Percentiles rank a stretch among this genome's conserved stretches.
phyloP scores from a whole-genome alignment of 2,113 vertebrate species.

The Microcebus tavaratra region DNA sequence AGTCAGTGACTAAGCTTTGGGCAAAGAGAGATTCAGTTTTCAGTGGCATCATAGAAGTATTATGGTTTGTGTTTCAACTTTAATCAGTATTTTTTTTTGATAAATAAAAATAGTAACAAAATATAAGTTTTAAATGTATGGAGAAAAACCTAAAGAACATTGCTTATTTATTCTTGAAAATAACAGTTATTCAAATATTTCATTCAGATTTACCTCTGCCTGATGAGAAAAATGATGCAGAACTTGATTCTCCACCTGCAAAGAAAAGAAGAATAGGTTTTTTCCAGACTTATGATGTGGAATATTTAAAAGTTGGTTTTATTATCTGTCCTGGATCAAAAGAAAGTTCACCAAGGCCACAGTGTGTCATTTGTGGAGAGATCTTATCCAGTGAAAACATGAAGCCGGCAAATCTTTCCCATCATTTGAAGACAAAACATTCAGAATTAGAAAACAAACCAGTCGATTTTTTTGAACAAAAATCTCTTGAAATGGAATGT shows the following conservation, averaged over 20 bases:
- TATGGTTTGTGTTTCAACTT: conserved; percentile 53
- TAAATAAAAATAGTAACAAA: conserved; percentile 44
- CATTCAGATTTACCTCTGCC: conserved; percentile 70
- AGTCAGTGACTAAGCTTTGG: background rate
- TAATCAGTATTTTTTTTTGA: conserved; percentile 39
- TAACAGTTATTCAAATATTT: conserved; percentile 70
- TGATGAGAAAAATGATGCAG: conserved; percentile 59
- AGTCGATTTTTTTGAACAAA: conserved; percentile 76
- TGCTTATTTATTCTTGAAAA: conserved; percentile 40
- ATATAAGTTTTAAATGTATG: conserved; percentile 40
- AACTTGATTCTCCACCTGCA: conserved; percentile 74
- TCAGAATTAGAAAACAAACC: conserved; percentile 78
- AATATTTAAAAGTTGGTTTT: conserved; percentile 77
- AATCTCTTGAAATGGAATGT: conserved; percentile 77
- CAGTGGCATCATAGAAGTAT: conserved; percentile 22
- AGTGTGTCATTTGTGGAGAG: conserved; percentile 77
- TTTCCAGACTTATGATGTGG: conserved; percentile 62
- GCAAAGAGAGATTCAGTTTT: conserved; percentile 46
- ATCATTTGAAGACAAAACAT: conserved; percentile 78
- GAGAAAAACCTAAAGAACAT: background rate
- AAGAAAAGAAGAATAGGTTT: conserved; percentile 72
- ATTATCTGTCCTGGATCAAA: conserved; percentile 70
- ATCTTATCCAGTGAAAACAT: conserved; percentile 72
- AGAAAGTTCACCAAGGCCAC: conserved; percentile 65
- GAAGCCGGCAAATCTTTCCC: conserved; percentile 68